A percentile compares a stretch with the other conserved stretches of the same genome.
phyloP scores from a whole-genome alignment of 2,113 vertebrate species.

The Petrocephalus microphthalmus region DNA sequence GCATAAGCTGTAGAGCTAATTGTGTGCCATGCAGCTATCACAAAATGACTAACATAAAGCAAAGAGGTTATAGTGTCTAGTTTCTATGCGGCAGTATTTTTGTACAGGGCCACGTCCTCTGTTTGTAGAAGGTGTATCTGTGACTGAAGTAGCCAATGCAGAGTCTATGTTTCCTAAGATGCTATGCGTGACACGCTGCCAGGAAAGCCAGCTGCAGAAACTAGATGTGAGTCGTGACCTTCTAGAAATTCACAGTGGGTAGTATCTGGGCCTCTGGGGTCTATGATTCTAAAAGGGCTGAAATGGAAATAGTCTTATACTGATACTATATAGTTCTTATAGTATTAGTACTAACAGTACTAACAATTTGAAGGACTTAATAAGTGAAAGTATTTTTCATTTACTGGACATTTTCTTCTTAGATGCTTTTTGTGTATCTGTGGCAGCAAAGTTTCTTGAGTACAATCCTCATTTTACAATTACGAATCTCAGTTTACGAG shows the following conservation, averaged over 20 bases:
- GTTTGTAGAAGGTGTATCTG: conserved; percentile 18
- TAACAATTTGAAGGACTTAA: not conserved
- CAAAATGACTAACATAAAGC: not conserved
- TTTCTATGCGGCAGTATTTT: not conserved
- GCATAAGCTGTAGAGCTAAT: not conserved
- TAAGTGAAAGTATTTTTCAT: not conserved
- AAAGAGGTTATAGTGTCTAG: not conserved
- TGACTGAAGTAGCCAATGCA: conserved; percentile 13
- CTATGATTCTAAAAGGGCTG: conserved; percentile 37
- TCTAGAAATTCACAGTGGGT: not conserved
- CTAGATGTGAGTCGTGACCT: not conserved
- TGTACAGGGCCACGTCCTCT: not conserved
- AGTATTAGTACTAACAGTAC: not conserved
- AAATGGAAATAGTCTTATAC: not conserved
- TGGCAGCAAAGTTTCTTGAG: not conserved
- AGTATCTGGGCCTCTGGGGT: conserved; percentile 28
- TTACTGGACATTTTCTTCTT: not conserved
- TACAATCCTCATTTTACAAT: no score
- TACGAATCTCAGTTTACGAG: no score
- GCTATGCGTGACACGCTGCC: conserved; percentile 27
- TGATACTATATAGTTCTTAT: no score
- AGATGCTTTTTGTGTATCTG: not conserved
- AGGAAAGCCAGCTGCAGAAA: conserved; percentile 4
- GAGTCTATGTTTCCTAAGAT: conserved; percentile 22
- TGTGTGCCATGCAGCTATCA: not conserved